Evolutionary conservation across 2,113 vertebrate species (phyloP), one percentile per base, ranked within the genome.

Genomic region (Vulpes lagopus): DNA sequence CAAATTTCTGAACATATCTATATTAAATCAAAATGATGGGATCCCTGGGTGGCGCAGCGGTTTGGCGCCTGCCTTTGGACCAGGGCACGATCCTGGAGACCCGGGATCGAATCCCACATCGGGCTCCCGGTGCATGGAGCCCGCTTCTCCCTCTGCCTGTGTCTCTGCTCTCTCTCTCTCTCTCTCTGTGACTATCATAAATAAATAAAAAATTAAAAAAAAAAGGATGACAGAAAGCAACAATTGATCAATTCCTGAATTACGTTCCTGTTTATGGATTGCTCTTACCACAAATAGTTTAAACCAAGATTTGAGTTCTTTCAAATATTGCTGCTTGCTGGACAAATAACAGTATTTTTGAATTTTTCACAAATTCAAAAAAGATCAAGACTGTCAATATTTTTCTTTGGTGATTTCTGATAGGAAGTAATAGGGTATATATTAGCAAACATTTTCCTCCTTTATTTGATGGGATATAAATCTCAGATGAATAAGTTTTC

Each of bases 361-460:
- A 82, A 95, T 32, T 87, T 95, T 65, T 67, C 38, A 79, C 17
- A 82, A 43, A 15, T 60, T 74, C 11, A 95, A 78, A 81, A 82
- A 3, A 25, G 30, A 59, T 43, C 8, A 57, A 76, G 16, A 5
- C 22, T 73, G 16, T 43, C 11, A 51, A 16, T 27, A 55, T 62
- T 65, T 86, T 65, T 11, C 43, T 57, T 2, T 51, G 19, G 5
- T 71, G 17, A 65, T 87, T 67, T 78, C 69, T 69, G 8, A 5
- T 27, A 83, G 62, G 0, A 89, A 53, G 9, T 82, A 78, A 89
- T 20, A 8, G 55, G 4, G 0, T 62, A 79, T 84, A 85, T 43
- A 71, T 32, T 32, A 83, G 8, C 16, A 67, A 76, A 95, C 32
- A 94, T 35, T 80, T 73, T 53, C 11, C 11, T 76, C 78, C 59